Percentiles rank a stretch among this genome's conserved stretches.
Evolutionary conservation across 2,797 vertebrate genomes (phyloP).

Genomic region (Melanotaenia boesemani): DNA sequence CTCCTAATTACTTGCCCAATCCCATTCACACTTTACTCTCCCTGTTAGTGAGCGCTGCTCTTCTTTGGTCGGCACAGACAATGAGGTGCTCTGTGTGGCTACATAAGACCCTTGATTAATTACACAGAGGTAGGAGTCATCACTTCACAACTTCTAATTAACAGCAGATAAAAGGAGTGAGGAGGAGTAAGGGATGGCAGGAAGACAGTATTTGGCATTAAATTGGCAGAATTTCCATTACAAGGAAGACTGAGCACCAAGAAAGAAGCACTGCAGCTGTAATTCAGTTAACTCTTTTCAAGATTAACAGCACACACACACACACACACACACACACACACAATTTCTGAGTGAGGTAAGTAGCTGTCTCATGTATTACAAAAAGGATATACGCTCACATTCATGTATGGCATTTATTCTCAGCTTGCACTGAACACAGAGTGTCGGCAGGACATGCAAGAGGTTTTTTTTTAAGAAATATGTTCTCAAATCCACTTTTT

Average conservation of each 20-base stretch:
- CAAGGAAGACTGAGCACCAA: conserved; percentile 48
- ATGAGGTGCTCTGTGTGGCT: conserved; percentile 35
- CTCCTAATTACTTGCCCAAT: conserved; percentile 51
- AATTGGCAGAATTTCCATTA: conserved; percentile 63
- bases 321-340: not conserved
- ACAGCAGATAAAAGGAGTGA: conserved; percentile 58
- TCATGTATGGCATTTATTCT: conserved; percentile 7
- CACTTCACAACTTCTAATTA: conserved; percentile 74
- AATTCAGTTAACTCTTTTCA: conserved; percentile 27
- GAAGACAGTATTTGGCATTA: conserved; percentile 36
- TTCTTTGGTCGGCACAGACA: conserved; percentile 40
- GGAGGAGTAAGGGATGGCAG: conserved; percentile 43
- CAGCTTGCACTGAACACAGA: conserved; percentile 5
- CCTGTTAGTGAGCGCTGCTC: conserved; percentile 27
- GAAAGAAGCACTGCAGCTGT: conserved; percentile 23
- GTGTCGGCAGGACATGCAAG: not conserved
- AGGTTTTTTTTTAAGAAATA: not conserved
- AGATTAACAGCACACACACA: conserved; percentile 14
- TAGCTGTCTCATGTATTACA: conserved; percentile 13
- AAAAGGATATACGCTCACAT: conserved; percentile 3
- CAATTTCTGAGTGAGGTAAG: conserved; percentile 3
- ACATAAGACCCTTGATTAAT: conserved; percentile 65
- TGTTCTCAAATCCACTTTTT: conserved; percentile 9
- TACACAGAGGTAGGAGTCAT: conserved; percentile 65
- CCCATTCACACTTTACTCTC: conserved; percentile 52